These are phyloP conservation scores for Zapornia atra DNA, from an alignment of 2,113 vertebrate genomes.

Conservation along the genomic window DNA sequence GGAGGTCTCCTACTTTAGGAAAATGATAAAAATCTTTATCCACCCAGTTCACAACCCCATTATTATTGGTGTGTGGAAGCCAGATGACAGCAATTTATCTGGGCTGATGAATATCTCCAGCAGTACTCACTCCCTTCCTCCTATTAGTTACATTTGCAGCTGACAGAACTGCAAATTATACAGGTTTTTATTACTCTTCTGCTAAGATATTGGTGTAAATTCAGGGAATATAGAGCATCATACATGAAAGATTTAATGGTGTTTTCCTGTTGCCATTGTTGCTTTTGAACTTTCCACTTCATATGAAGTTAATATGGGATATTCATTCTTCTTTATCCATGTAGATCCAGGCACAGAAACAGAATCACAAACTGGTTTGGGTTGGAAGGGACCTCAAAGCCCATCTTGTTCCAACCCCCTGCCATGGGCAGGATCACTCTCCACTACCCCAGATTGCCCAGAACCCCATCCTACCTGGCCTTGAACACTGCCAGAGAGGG, in stretches of 20 bases:
- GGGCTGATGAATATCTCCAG: neutral
- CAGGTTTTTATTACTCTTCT: neutral
- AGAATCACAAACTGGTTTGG: too few species aligned
- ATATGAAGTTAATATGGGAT: neutral
- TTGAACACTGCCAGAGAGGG: too few species aligned
- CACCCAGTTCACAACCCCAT: neutral
- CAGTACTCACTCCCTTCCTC: neutral
- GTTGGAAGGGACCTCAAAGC: too few species aligned
- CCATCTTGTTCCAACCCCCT: too few species aligned
- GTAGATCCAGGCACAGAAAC: neutral
- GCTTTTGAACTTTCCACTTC: neutral
- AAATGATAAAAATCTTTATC: neutral
- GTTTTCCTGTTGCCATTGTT: neutral
- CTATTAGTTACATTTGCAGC: neutral
- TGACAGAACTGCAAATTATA: neutral
- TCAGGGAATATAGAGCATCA: neutral
- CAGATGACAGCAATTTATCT: neutral
- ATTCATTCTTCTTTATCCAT: neutral
- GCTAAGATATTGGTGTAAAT: neutral
- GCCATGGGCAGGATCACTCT: too few species aligned
- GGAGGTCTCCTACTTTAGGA: neutral
- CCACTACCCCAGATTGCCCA: too few species aligned
- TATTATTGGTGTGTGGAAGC: neutral
- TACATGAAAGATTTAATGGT: neutral
- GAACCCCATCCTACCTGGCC: too few species aligned